Base-by-base conservation (phyloP, 2,888 invertebrate genomes). In the Caenorhabditis panamensis region DNA sequence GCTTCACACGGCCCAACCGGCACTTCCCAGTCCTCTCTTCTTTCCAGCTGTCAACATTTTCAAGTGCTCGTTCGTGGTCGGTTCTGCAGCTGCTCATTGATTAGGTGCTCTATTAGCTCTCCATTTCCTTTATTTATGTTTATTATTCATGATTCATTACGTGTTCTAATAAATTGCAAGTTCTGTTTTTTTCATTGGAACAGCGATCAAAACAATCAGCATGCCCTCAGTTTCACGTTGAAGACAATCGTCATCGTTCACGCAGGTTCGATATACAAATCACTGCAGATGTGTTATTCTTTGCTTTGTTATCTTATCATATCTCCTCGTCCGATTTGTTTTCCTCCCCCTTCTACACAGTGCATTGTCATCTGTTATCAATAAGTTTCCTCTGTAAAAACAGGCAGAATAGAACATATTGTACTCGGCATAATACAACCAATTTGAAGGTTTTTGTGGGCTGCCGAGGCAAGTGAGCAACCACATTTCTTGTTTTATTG, bases 391-490 rank as follows among this genome's bases (percentile, higher is more conserved):
- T 31, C n/a, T n/a, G 26, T 53, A 18, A 51, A 28, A n/a, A n/a
- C n/a, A n/a, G n/a, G 26, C 56, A 49, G 36, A 20, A 58, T 28
- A 24, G 24, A 31, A n/a, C 16, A 37, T 9, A 41, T n/a, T 26
- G 24, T 41, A 41, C 41, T 6, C 8, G 49, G 26, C 51, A 66
- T 54, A 61, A 59, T 44, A 47, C 51, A 16, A 44, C 28, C 56
- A 54, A 44, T 72, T 75, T 13, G 41, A 41, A 41, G 13, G 13
- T 6, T 41, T 41, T 41, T 53, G 66, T 66, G 75, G 75, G 59
- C 59, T 66, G 31, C 53, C 59, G 44, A 53, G 61, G 75, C 75
- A 75, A 75, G 75, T 75, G 75, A 75, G 75, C 75, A 66, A 75
- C 66, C 75, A 66, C 62, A 73, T 66, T 66, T n/a, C 66, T 26